phyloP scores from a whole-genome alignment of 2,797 vertebrate genomes.

The Mus caroli region DNA sequence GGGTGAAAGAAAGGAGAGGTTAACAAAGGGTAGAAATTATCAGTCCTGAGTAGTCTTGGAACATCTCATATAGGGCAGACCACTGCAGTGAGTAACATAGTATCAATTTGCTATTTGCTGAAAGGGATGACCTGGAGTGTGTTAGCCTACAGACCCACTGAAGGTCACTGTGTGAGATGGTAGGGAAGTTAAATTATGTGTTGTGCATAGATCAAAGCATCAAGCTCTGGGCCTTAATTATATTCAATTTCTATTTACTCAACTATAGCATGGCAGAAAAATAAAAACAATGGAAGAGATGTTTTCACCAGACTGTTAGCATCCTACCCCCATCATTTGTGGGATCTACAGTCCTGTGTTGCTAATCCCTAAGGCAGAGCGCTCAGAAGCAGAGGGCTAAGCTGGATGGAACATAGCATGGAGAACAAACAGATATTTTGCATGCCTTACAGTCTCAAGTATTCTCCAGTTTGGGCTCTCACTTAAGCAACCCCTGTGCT shows the following conservation, averaged over 20 bases:
- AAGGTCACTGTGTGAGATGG: neutral
- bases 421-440: neutral
- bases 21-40: neutral
- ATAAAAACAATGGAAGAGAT: neutral
- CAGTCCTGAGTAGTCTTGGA: neutral
- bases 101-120: neutral
- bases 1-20: neutral
- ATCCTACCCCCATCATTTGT: neutral
- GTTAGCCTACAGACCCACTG: neutral
- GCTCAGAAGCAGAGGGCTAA: neutral
- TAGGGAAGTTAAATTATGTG: neutral
- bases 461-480: neutral
- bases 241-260: neutral
- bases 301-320: neutral
- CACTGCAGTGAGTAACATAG: neutral
- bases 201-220: neutral
- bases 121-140: neutral
- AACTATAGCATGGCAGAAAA: neutral
- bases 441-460: neutral
- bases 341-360: neutral
- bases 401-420: neutral
- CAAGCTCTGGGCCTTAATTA: neutral
- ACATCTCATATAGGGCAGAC: fast-evolving
- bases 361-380: neutral
- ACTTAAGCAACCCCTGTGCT: slow-evolving; percentile 26